phyloP scores from a whole-genome alignment of 2,888 invertebrate species.

The Antheraea yamamai region DNA sequence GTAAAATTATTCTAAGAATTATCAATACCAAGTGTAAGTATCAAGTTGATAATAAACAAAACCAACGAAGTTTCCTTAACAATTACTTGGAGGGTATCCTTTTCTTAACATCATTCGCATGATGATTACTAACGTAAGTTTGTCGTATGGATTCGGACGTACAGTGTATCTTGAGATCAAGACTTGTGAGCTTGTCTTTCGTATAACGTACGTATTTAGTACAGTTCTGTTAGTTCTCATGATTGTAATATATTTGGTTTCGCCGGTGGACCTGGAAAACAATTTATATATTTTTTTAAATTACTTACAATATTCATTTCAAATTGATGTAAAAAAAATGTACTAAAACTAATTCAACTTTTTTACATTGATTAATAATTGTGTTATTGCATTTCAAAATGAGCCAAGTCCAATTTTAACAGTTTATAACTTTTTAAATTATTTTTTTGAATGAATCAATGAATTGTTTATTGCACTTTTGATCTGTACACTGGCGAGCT shows the following conservation, averaged over 20 bases:
- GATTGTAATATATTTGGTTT: conserved; percentile 61
- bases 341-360: no score
- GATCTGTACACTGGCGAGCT: no score
- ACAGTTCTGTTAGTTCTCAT: conserved; percentile 37
- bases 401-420: no score
- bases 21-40: background rate
- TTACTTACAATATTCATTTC: no score
- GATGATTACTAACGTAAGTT: conserved; percentile 43
- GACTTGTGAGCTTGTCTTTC: conserved; percentile 58
- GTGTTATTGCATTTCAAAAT: no score
- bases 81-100: conserved; percentile 54
- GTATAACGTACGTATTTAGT: conserved; percentile 31
- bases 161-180: conserved; percentile 51
- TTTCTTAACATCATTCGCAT: conserved; percentile 38
- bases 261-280: conserved; percentile 53
- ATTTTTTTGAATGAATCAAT: no score
- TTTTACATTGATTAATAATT: no score
- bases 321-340: no score
- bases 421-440: no score
- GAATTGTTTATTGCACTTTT: no score
- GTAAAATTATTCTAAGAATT: conserved; percentile 2
- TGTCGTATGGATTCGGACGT: conserved; percentile 66
- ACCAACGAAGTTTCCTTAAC: conserved; percentile 31
- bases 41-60: background rate
- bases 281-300: background rate